These are phyloP conservation scores for Echinarachnius parma DNA, from an alignment of 53 echinoderm and acorn worm genomes.

Conservation along the genomic window DNA sequence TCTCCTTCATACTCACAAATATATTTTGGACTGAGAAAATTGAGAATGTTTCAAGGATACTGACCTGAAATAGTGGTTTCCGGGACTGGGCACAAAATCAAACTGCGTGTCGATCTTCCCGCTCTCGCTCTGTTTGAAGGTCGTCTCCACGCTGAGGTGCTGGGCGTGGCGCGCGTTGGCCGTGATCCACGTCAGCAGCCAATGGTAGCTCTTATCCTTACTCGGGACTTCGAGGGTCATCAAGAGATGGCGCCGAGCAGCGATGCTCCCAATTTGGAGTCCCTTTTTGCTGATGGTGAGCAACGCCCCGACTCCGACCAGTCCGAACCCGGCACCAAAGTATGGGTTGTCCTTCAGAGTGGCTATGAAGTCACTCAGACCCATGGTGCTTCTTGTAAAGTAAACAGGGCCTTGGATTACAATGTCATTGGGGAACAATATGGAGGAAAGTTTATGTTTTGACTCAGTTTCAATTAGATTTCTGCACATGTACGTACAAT, in stretches of 20 bases:
- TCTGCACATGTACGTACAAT: too few species aligned
- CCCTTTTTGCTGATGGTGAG: slow-evolving; percentile 82
- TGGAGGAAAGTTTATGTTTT: too few species aligned
- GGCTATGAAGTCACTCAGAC: slow-evolving; percentile 64
- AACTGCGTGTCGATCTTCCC: slow-evolving; percentile 88
- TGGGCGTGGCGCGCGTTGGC: slow-evolving; percentile 71
- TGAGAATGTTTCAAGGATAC: too few species aligned
- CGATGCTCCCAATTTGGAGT: slow-evolving; percentile 79
- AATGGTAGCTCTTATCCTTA: slow-evolving; percentile 94
- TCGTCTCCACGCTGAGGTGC: slow-evolving; percentile 95
- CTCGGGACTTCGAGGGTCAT: slow-evolving; percentile 97
- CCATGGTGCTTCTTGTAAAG: too few species aligned
- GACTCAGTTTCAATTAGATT: too few species aligned
- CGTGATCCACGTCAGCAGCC: slow-evolving; percentile 95
- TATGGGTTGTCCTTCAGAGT: slow-evolving; percentile 88
- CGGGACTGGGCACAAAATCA: slow-evolving; percentile 94
- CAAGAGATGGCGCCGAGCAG: slow-evolving; percentile 72
- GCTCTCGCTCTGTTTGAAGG: slow-evolving; percentile 88
- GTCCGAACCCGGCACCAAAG: slow-evolving; percentile 97
- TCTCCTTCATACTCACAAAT: too few species aligned
- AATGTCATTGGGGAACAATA: too few species aligned
- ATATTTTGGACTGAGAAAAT: too few species aligned
- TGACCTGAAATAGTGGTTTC: slow-evolving; percentile 92
- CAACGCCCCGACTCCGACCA: slow-evolving; percentile 76
- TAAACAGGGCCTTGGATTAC: too few species aligned